A percentile compares a stretch with the other conserved stretches of the same genome.
phyloP scores from a whole-genome alignment of 2,888 invertebrate species.

The Lasiommata megera region DNA sequence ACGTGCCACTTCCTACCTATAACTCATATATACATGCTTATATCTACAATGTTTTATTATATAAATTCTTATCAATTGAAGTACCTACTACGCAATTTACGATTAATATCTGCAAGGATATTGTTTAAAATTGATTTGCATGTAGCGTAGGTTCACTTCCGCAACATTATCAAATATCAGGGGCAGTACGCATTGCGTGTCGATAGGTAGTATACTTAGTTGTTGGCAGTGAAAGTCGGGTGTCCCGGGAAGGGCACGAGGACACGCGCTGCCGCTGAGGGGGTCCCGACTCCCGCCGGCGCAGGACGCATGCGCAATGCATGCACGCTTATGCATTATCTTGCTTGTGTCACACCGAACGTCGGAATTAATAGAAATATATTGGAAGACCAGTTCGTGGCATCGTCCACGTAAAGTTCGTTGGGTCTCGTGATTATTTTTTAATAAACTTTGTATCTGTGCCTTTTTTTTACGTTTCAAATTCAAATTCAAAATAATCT shows the following conservation, averaged over 20 bases:
- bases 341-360: slow-evolving; percentile 47
- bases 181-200: slow-evolving; percentile 35
- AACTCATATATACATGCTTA: background rate
- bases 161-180: slow-evolving; percentile 17
- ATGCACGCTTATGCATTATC: slow-evolving; percentile 44
- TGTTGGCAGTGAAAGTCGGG: slow-evolving; percentile 71
- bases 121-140: background rate
- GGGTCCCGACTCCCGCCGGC: slow-evolving; percentile 34
- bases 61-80: slow-evolving; percentile 9
- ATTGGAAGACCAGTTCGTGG: too few relatives aligned
- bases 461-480: too few relatives aligned
- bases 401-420: too few relatives aligned
- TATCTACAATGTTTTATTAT: slow-evolving; percentile 8
- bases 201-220: slow-evolving; percentile 23
- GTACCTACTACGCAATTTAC: slow-evolving; percentile 7
- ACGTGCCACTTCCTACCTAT: background rate
- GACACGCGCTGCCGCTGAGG: slow-evolving; percentile 49
- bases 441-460: too few relatives aligned
- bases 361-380: background rate
- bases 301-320: slow-evolving; percentile 55
- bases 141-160: slow-evolving; percentile 1
- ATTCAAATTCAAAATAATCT: too few relatives aligned
- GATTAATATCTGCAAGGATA: slow-evolving; percentile 12
- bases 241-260: slow-evolving; percentile 71
- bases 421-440: too few relatives aligned